Evolutionary conservation across 92 coral and sea anemone genomes (phyloP), one percentile per base, ranked within the genome.

Genomic region (Paragorgia papillata): DNA sequence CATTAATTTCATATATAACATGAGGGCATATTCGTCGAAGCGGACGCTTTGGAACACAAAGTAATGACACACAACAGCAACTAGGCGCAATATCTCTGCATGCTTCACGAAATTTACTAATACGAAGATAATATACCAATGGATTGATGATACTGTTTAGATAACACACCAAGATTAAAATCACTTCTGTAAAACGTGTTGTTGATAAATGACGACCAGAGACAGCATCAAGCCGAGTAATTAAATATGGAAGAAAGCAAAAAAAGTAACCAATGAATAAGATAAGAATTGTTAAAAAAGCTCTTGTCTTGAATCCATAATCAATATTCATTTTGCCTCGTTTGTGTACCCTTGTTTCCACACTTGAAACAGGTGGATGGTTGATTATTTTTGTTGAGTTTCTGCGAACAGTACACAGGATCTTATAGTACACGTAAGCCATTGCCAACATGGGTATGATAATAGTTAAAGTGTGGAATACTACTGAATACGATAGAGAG

Each of bases 291-390:
- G 98, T 94, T 1, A 92, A 86, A 40, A 94, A 94, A 9, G 98
- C 98, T 56, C 98, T 75, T 43, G 98, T 94, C 79, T 94, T 94
- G 82, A 94, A 94, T 53, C 98, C 92, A 69, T 94, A 94, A 75
- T 94, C 92, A 65, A 94, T 90, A 66, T 94, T 92, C 97, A 94
- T 90, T 74, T 88, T 84, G 46, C 98, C 98, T 3, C 91, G 91
- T 71, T 89, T 86, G 79, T 91, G 96, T 86, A 93, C 88, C 82
- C 91, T 86, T 2, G 98, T 94, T 31, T 79, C 87, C 77, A 90
- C 97, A 15, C 86, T 89, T 19, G 90, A 88, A 48, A 80, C 87
- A 0, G 98, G 98, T 0, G 98, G 98, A 22, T 94, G 98, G 79
- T 94, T 94, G 39, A 89, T 91, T 62, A 94, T 81, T 44, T 96